Percentiles rank a stretch among this genome's conserved stretches.
These are phyloP conservation scores for Eurystomus glaucurus DNA, from an alignment of 2,797 vertebrate genomes.

Conservation along the genomic window DNA sequence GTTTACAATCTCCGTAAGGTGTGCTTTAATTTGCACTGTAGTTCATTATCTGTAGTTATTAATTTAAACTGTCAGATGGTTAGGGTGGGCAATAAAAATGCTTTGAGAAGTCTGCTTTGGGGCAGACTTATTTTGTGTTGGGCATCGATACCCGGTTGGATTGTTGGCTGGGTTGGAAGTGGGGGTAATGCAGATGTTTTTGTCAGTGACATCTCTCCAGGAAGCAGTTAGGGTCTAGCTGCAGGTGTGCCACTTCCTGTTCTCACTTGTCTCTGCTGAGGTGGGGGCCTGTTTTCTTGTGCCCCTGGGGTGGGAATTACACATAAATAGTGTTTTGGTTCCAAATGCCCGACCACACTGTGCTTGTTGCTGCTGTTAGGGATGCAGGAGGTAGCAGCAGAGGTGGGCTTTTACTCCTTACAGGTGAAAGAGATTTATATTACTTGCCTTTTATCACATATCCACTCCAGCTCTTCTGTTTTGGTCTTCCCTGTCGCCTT, in stretches of 20 bases:
- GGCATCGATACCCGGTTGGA: accelerated
- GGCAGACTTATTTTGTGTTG: background rate
- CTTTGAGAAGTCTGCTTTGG: background rate
- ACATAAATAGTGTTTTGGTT: accelerated
- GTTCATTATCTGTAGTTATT: background rate
- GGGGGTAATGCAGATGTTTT: background rate
- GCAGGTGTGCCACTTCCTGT: accelerated
- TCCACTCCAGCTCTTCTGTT: background rate
- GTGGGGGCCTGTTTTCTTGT: background rate
- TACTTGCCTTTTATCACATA: background rate
- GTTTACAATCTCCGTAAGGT: background rate
- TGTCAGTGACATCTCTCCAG: accelerated
- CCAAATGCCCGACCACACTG: accelerated
- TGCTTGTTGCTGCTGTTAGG: background rate
- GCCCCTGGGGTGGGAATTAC: background rate
- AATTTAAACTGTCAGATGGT: background rate
- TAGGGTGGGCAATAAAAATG: background rate
- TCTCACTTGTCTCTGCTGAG: background rate
- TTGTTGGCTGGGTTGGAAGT: background rate
- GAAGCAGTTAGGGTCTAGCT: background rate
- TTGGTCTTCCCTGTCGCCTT: background rate
- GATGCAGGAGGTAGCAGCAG: background rate
- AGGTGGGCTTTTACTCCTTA: background rate
- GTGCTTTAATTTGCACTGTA: background rate
- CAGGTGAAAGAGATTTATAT: background rate